Evolutionary conservation across 2,113 vertebrate genomes (phyloP), one percentile per base, ranked within the genome.

Genomic region (Aphelocoma coerulescens): DNA sequence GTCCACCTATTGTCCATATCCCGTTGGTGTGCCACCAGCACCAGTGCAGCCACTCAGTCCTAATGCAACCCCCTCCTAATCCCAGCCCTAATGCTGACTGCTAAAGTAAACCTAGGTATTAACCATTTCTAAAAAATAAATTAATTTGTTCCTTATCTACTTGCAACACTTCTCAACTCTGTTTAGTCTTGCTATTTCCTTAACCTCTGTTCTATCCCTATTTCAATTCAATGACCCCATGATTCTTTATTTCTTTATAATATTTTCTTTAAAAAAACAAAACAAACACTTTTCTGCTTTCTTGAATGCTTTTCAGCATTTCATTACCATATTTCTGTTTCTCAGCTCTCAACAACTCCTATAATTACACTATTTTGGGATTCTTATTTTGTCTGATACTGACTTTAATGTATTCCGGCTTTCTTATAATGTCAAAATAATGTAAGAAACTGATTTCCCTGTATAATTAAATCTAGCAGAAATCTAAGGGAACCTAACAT

Each of bases 381-480:
- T 83, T 39, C 65, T 89, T 91, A n/a, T 95, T 81, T 83, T 83
- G 35, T 76, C n/a, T 89, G 43, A 81, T 85, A 74, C 13, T 69
- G 62, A 94, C 65, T 94, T 68, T 85, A 88, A 89, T 62, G 37
- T 63, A 91, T 85, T 92, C 43, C 84, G 30, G 43, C 22, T 78
- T 79, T 55, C 58, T 14, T 71, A 22, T 41, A 58, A 49, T 72
- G 67, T 66, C 66, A 96, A 71, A 74, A 92, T 62, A 74, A 77
- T 49, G 24, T 43, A 95, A 81, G 61, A 79, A 91, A 80, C 30
- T 77, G 59, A 6, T 51, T 39, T 82, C 14, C 39, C 48, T 74
- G 22, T 43, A 58, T 93, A 97, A 97, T 88, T 83, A 93, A 91
- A 93, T 94, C 57, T 82, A 92, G 91, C 52, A 95, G 68, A 84